Evolutionary conservation across 1,140 invertebrate genomes (phyloP).

Genomic region (Homarus americanus): DNA sequence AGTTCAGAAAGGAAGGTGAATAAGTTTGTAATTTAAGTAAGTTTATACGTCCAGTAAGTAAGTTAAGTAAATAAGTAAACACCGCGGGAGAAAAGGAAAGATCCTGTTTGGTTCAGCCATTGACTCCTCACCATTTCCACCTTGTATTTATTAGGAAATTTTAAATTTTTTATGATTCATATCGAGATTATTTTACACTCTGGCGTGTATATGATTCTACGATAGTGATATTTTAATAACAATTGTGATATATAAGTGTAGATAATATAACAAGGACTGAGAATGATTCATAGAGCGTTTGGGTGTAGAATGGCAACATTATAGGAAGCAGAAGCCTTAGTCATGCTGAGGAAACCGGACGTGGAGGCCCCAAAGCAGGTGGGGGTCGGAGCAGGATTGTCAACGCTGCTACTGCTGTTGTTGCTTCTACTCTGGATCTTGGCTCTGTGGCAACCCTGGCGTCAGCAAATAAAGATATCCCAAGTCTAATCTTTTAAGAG

Average conservation of each 20-base stretch:
- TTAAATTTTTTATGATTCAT: too few relatives aligned
- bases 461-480: slow-evolving; percentile 16
- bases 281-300: too few relatives aligned
- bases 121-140: slow-evolving; percentile 24
- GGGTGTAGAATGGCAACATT: background rate
- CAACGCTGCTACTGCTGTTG: slow-evolving; percentile 7
- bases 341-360: background rate
- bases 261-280: too few relatives aligned
- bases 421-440: too few relatives aligned
- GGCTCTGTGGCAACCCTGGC: too few relatives aligned
- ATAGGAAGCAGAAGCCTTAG: background rate
- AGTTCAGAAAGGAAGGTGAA: too few relatives aligned
- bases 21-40: too few relatives aligned
- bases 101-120: slow-evolving; percentile 26
- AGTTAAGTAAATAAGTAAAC: background rate
- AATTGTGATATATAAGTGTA: too few relatives aligned
- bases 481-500: background rate
- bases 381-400: slow-evolving; percentile 30
- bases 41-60: background rate
- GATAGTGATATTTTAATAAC: too few relatives aligned
- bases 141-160: slow-evolving; percentile 14
- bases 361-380: background rate
- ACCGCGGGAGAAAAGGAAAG: slow-evolving; percentile 3
- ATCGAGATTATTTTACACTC: too few relatives aligned
- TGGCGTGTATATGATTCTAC: too few relatives aligned